Conservation (phyloP, 30 jellyfish, hydroid and myxozoan species). For the Rhopilema esculentum region DNA sequence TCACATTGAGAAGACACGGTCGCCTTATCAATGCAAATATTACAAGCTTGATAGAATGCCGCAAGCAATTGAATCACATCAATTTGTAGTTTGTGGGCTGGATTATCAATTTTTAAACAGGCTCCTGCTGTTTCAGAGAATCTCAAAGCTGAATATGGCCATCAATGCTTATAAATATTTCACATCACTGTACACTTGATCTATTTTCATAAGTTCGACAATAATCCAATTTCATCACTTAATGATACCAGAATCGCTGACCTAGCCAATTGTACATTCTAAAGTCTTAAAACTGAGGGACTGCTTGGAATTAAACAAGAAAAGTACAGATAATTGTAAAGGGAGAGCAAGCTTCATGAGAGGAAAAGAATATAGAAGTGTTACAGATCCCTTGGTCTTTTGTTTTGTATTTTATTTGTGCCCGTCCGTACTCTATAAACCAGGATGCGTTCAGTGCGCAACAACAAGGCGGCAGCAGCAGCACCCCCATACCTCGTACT, state of each 20-base stretch:
- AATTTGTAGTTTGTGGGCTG: neutral
- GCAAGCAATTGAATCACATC: neutral
- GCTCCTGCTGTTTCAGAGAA: neutral
- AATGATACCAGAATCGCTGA: neutral
- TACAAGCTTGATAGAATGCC: neutral
- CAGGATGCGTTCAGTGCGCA: too few species aligned
- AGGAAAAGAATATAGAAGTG: too few species aligned
- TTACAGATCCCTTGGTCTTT: too few species aligned
- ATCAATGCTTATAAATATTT: neutral
- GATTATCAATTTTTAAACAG: neutral
- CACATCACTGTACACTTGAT: neutral
- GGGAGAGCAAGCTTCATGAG: too few species aligned
- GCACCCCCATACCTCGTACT: too few species aligned
- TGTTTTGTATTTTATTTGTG: too few species aligned
- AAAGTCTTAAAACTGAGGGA: too few species aligned
- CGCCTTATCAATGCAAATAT: neutral
- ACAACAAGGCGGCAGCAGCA: too few species aligned
- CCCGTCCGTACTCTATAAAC: too few species aligned
- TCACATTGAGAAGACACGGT: neutral
- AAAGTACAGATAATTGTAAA: too few species aligned
- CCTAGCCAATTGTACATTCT: too few species aligned
- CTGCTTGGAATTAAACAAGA: too few species aligned
- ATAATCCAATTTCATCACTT: neutral
- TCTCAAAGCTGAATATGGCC: neutral
- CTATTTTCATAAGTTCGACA: neutral